Conservation (phyloP, 2,797 vertebrate genomes). For the Danio jaintianensis region DNA sequence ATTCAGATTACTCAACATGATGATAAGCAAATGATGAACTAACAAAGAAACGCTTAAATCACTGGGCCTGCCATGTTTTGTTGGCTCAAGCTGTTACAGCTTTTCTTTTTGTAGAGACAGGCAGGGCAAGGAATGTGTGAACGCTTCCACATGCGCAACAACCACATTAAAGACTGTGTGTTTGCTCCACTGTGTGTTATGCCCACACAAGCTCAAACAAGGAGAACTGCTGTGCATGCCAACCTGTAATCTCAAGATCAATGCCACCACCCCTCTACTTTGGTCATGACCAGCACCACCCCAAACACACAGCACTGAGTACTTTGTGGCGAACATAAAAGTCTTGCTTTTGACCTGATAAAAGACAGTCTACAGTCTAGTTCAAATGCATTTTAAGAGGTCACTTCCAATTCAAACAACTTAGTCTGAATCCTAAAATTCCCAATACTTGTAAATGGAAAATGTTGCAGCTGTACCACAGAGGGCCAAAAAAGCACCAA, state of each 20-base stretch:
- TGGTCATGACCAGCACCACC: conserved; percentile 63
- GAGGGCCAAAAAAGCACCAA: conserved; percentile 26
- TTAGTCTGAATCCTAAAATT: conserved; percentile 26
- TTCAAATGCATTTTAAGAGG: conserved; percentile 30
- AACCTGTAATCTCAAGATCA: conserved; percentile 73
- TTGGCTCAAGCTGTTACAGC: neutral
- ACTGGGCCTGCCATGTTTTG: neutral
- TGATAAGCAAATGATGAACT: neutral
- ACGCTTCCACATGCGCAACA: conserved; percentile 76
- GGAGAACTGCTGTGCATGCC: conserved; percentile 65
- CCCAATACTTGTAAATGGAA: conserved; percentile 12
- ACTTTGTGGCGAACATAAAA: conserved; percentile 74
- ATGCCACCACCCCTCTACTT: conserved; percentile 65
- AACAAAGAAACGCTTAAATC: neutral
- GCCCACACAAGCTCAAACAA: conserved; percentile 73
- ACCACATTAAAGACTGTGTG: conserved; percentile 77
- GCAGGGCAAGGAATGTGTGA: conserved; percentile 70
- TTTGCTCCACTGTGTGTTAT: conserved; percentile 74
- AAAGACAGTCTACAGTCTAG: conserved; percentile 48
- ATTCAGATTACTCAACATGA: neutral
- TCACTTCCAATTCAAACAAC: conserved; percentile 30
- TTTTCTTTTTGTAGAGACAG: conserved; percentile 23
- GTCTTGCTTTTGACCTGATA: conserved; percentile 67
- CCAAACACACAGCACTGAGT: conserved; percentile 61
- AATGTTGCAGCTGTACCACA: conserved; percentile 5